These are phyloP conservation scores for Phymastichus coffea DNA, from an alignment of 1,140 invertebrate species.

Conservation along the genomic window DNA sequence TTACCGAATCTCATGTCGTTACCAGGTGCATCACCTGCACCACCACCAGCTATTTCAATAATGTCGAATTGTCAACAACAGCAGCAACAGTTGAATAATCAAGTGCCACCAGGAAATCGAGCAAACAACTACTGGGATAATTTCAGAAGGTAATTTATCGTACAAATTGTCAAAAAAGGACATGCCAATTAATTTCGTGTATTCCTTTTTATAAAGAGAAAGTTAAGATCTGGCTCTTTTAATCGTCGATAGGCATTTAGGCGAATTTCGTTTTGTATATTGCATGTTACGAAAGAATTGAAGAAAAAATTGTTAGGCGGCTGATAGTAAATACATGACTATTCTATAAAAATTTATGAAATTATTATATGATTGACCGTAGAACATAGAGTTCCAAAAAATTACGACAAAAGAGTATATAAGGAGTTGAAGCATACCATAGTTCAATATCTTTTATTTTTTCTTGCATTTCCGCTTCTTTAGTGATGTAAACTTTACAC, in stretches of 20 bases:
- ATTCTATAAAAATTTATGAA: too few species aligned
- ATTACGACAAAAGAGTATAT: too few species aligned
- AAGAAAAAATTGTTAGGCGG: too few species aligned
- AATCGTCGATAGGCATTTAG: too few species aligned
- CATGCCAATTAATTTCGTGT: too few species aligned
- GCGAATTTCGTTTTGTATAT: constrained; percentile 30
- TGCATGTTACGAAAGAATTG: too few species aligned
- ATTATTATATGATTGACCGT: too few species aligned
- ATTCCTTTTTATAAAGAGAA: too few species aligned
- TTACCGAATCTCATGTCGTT: constrained; percentile 46
- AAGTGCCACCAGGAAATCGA: constrained; percentile 81
- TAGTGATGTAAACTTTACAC: constrained; percentile 17
- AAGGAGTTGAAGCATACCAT: background rate
- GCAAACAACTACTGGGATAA: constrained; percentile 93
- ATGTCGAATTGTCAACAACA: constrained; percentile 50
- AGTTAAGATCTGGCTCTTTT: too few species aligned
- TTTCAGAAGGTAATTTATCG: constrained; percentile 81
- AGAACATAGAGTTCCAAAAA: too few species aligned
- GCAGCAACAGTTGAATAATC: constrained; percentile 72
- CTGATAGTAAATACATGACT: too few species aligned
- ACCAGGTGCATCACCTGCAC: constrained; percentile 35
- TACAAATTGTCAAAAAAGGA: too few species aligned
- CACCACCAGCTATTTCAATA: constrained; percentile 30
- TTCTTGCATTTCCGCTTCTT: background rate
- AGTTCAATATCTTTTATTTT: constrained; percentile 20